Conservation (phyloP, 1,140 invertebrate species). For the honey bee (Apis mellifera) region Amel_HAv3.1 CM009931.2:12641001-12641500, state of each 20-base stretch:
- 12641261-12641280: constrained; percentile 24
- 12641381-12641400: too few species aligned
- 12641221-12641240: constrained; percentile 18
- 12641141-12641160: constrained; percentile 72
- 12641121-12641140: constrained; percentile 68
- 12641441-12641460: too few species aligned
- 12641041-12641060: constrained; percentile 19
- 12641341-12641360: too few species aligned
- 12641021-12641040: background rate
- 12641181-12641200: too few species aligned
- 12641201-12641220: constrained; percentile 33
- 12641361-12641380: too few species aligned
- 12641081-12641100: background rate
- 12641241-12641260: background rate
- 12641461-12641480: too few species aligned
- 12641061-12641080: constrained; percentile 9
- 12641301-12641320: background rate
- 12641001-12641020: too few species aligned
- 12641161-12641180: constrained; percentile 58
- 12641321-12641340: background rate
- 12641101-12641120: constrained; percentile 61
- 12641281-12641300: background rate
- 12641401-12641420: too few species aligned
- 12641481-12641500: too few species aligned
- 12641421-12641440: too few species aligned